phyloP scores from a whole-genome alignment of 1,140 invertebrate genomes.

The Mylabris phalerata region DNA sequence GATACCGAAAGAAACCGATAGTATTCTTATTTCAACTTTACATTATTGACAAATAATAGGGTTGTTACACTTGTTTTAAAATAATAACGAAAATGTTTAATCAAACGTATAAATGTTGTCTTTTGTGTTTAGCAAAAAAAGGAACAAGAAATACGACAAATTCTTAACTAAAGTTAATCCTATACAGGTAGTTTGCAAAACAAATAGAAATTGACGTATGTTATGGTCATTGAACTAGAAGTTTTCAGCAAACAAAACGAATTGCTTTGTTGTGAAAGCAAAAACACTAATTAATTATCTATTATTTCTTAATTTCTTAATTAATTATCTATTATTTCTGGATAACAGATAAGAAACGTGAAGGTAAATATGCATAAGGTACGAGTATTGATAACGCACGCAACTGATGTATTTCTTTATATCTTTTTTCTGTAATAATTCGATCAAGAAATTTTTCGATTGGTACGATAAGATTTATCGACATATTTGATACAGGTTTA shows the following conservation, averaged over 20 bases:
- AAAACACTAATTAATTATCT: neutral
- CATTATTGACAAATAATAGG: slow-evolving; percentile 31
- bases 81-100: slow-evolving; percentile 24
- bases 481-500: no score
- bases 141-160: slow-evolving; percentile 1
- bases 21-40: slow-evolving; percentile 23
- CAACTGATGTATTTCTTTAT: no score
- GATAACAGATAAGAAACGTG: no score
- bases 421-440: no score
- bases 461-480: no score
- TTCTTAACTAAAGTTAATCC: slow-evolving; percentile 23
- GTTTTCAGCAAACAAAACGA: no score
- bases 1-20: slow-evolving; percentile 23
- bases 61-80: slow-evolving; percentile 30
- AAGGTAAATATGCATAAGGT: no score
- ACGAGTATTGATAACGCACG: no score
- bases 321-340: no score
- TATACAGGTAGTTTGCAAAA: slow-evolving; percentile 21
- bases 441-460: no score
- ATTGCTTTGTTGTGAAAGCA: neutral
- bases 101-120: slow-evolving; percentile 29
- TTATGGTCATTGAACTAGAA: no score
- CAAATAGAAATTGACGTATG: slow-evolving; percentile 10
- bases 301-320: no score
- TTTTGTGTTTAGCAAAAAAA: neutral